Conservation (phyloP, 1,140 invertebrate genomes). For the Drosophila melanica region DNA sequence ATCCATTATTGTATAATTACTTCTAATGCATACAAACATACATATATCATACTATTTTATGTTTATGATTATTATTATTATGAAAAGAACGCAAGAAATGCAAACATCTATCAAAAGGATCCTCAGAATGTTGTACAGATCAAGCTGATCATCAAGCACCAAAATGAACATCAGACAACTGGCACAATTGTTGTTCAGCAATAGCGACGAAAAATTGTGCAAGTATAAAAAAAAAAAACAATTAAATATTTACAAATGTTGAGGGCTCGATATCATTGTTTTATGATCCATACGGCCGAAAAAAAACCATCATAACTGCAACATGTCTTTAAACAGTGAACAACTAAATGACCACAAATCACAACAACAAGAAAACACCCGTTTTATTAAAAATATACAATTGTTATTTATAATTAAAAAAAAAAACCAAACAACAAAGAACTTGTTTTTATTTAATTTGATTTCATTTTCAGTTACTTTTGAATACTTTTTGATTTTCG, state of each 20-base stretch:
- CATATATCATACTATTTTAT: slow-evolving; percentile 46
- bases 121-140: slow-evolving; percentile 51
- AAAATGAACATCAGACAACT: slow-evolving; percentile 20
- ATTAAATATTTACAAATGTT: background rate
- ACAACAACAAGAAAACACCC: slow-evolving; percentile 58
- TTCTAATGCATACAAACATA: slow-evolving; percentile 57
- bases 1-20: slow-evolving; percentile 82
- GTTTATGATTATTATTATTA: slow-evolving; percentile 49
- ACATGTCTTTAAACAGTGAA: slow-evolving; percentile 35
- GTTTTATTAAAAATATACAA: slow-evolving; percentile 82
- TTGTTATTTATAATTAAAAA: slow-evolving; percentile 82
- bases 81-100: slow-evolving; percentile 35
- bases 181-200: slow-evolving; percentile 29
- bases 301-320: slow-evolving; percentile 8
- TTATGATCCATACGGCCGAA: slow-evolving; percentile 16
- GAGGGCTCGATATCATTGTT: slow-evolving; percentile 43
- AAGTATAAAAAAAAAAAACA: slow-evolving; percentile 6
- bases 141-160: slow-evolving; percentile 34
- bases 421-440: slow-evolving; percentile 69
- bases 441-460: slow-evolving; percentile 69
- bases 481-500: slow-evolving; percentile 13
- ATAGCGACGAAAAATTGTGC: slow-evolving; percentile 35
- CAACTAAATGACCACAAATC: slow-evolving; percentile 48
- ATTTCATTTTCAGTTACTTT: slow-evolving; percentile 26
- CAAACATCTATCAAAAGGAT: slow-evolving; percentile 63